These are phyloP conservation scores for Dolichomitus sp. DNA, from an alignment of 2,888 invertebrate species.

Conservation along the genomic window DNA sequence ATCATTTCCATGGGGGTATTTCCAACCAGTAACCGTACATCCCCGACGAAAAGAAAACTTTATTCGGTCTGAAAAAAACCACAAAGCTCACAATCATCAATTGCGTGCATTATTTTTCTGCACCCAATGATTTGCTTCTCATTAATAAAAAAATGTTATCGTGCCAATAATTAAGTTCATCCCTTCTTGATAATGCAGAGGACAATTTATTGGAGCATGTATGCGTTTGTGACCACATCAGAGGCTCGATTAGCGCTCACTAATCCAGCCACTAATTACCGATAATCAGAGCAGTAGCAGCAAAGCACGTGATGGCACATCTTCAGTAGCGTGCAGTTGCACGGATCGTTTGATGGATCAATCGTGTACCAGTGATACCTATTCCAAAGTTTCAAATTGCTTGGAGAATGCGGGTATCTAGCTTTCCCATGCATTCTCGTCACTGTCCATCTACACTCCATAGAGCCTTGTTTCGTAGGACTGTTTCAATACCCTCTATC, in stretches of 20 bases:
- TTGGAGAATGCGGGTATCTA: constrained; percentile 35
- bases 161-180: not conserved
- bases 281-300: constrained; percentile 43
- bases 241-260: constrained; percentile 34
- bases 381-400: constrained; percentile 23
- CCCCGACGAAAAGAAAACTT: not conserved
- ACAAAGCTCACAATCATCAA: not conserved
- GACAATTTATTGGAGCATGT: not conserved
- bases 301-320: not conserved
- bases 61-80: not conserved
- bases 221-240: constrained; percentile 39
- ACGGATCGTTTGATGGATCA: constrained; percentile 8
- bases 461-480: not conserved
- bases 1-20: no score
- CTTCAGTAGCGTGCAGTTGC: not conserved
- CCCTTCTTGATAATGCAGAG: not conserved
- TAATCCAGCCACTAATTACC: constrained; percentile 47
- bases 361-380: constrained; percentile 19
- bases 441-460: constrained; percentile 5
- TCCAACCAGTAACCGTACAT: no score
- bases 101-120: not conserved
- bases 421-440: constrained; percentile 14
- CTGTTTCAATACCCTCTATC: constrained; percentile 5
- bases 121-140: not conserved
- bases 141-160: no score